A percentile compares a stretch with the other conserved stretches of the same genome.
These are phyloP conservation scores for Alectura lathami DNA, from an alignment of 2,113 vertebrate genomes.

Conservation along the genomic window DNA sequence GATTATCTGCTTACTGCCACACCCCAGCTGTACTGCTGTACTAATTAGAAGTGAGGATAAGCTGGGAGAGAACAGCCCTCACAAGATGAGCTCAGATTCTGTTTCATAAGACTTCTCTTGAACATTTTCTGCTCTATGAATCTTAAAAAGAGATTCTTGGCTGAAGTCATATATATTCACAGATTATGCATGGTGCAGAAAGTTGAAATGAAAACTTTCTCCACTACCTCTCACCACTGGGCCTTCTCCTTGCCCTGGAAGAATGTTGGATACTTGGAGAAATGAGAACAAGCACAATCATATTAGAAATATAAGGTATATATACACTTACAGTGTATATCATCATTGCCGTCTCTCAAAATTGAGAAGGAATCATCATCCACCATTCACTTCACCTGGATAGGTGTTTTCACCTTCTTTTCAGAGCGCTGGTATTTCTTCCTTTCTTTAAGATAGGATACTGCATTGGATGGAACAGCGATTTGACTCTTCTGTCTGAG, in stretches of 20 bases:
- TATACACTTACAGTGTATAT: neutral
- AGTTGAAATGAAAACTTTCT: neutral
- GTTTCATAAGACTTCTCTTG: neutral
- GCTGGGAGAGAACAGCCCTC: slow-evolving; percentile 25
- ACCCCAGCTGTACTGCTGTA: slow-evolving; percentile 3
- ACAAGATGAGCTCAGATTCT: neutral
- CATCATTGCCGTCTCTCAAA: neutral
- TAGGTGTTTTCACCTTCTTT: neutral
- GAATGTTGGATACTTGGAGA: neutral
- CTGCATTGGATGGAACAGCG: neutral
- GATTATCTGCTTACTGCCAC: slow-evolving; percentile 53
- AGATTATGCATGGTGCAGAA: neutral
- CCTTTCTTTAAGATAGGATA: neutral
- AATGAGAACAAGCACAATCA: neutral
- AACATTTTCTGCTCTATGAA: neutral
- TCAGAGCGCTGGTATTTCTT: neutral
- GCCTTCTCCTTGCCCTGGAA: neutral
- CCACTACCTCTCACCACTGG: rapidly evolving
- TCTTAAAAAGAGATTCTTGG: neutral
- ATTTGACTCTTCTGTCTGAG: neutral
- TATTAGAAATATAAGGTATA: neutral
- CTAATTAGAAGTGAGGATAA: slow-evolving; percentile 49
- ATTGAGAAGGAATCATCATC: neutral
- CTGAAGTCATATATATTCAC: neutral
- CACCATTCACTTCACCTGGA: neutral